Evolutionary conservation across 1,140 invertebrate species (phyloP).

Genomic region (Bombus confusus): DNA sequence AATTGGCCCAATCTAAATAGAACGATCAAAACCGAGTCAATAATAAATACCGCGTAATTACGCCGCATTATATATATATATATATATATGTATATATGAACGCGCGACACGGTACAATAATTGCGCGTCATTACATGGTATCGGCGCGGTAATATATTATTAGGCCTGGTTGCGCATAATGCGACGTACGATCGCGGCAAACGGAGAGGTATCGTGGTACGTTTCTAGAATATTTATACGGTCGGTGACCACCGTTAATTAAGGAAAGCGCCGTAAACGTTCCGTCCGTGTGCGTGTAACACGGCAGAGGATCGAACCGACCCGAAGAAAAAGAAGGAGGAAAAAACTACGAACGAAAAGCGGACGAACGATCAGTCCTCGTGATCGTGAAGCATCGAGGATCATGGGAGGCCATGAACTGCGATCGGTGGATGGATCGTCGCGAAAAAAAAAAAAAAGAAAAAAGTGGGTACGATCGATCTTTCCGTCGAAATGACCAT

Average conservation of each 20-base stretch:
- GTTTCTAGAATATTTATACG: constrained; percentile 40
- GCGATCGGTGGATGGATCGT: not conserved
- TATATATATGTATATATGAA: not conserved
- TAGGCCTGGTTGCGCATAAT: constrained; percentile 21
- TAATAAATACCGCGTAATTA: constrained; percentile 36
- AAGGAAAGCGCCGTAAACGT: constrained; percentile 29
- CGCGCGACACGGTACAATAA: constrained; percentile 29
- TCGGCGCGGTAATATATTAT: constrained; percentile 29
- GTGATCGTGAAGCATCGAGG: no score
- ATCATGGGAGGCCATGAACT: constrained; percentile 20
- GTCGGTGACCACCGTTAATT: constrained; percentile 31
- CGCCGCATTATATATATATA: constrained; percentile 16
- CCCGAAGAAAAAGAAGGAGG: not conserved
- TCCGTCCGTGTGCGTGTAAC: not conserved
- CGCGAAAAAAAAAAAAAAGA: constrained; percentile 8
- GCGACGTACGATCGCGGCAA: not conserved
- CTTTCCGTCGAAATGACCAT: constrained; percentile 50
- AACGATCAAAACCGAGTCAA: constrained; percentile 35
- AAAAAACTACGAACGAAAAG: not conserved
- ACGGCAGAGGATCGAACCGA: not conserved
- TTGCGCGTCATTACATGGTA: constrained; percentile 40
- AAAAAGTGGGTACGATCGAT: constrained; percentile 43
- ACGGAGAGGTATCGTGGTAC: not conserved
- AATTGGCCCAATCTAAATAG: constrained; percentile 33
- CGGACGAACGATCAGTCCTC: not conserved